Evolutionary conservation across 2,888 invertebrate genomes (phyloP).

Genomic region (Mantis religiosa): DNA sequence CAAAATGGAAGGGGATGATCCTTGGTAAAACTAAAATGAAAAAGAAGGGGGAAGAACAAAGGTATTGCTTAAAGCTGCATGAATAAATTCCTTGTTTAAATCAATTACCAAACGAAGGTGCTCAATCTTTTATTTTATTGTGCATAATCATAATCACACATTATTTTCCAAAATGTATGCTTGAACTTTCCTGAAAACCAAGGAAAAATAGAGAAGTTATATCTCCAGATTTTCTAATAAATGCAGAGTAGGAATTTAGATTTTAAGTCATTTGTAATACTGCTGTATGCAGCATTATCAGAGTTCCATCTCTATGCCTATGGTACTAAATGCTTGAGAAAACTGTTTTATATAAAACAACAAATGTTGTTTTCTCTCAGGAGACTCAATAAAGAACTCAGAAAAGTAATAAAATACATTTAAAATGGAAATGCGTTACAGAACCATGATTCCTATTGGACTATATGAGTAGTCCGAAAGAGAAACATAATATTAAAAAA

Average conservation of each 20-base stretch:
- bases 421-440: not conserved
- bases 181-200: constrained; percentile 28
- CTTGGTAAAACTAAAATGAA: constrained; percentile 69
- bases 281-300: too few species aligned
- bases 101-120: not conserved
- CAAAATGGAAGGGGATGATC: constrained; percentile 75
- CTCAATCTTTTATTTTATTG: not conserved
- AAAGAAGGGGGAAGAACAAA: not conserved
- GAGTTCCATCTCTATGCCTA: too few species aligned
- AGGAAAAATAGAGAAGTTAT: not conserved
- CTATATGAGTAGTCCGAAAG: not conserved
- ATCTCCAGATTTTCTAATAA: too few species aligned
- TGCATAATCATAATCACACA: not conserved
- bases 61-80: not conserved
- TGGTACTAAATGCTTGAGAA: too few species aligned
- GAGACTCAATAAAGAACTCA: too few species aligned
- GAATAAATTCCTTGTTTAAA: not conserved
- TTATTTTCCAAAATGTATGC: too few species aligned
- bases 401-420: too few species aligned
- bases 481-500: not conserved
- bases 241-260: too few species aligned
- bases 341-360: too few species aligned
- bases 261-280: too few species aligned
- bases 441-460: not conserved
- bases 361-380: too few species aligned